A percentile compares a stretch with the other conserved stretches of the same genome.
Evolutionary conservation across 2,113 vertebrate species (phyloP).

Genomic region (Chloropsis hardwickii): DNA sequence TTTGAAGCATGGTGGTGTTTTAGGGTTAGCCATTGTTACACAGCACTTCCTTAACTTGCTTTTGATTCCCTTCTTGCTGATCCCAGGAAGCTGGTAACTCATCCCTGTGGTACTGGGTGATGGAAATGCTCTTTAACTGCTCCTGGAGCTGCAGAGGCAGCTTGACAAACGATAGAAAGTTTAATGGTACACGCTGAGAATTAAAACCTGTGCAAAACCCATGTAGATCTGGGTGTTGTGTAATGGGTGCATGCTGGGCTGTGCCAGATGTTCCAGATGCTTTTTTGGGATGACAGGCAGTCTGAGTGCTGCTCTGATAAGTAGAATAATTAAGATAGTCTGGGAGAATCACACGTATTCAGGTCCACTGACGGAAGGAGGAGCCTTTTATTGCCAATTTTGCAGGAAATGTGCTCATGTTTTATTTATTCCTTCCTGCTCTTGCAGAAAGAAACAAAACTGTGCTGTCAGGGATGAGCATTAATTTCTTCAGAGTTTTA

Average conservation of each 20-base stretch:
- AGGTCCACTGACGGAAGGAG: background rate
- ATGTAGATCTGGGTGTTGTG: background rate
- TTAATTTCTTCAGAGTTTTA: background rate
- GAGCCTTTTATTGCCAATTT: background rate
- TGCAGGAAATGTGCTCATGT: background rate
- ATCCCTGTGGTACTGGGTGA: background rate
- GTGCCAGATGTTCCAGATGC: slow-evolving; percentile 26
- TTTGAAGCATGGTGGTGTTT: background rate
- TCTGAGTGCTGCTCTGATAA: background rate
- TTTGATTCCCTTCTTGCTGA: background rate
- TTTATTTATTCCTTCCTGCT: slow-evolving; percentile 13
- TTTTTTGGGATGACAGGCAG: background rate
- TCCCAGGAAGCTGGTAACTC: background rate
- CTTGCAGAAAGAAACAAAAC: background rate
- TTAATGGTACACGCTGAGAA: background rate
- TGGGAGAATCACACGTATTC: background rate
- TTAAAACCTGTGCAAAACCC: background rate
- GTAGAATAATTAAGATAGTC: background rate
- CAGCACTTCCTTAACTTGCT: background rate
- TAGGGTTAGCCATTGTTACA: background rate
- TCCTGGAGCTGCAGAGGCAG: slow-evolving; percentile 24
- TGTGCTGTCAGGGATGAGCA: background rate
- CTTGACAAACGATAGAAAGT: background rate
- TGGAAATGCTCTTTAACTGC: background rate
- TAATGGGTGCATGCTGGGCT: background rate